Evolutionary conservation across 2,797 vertebrate species (phyloP).

Genomic region (Diceros bicornis): DNA sequence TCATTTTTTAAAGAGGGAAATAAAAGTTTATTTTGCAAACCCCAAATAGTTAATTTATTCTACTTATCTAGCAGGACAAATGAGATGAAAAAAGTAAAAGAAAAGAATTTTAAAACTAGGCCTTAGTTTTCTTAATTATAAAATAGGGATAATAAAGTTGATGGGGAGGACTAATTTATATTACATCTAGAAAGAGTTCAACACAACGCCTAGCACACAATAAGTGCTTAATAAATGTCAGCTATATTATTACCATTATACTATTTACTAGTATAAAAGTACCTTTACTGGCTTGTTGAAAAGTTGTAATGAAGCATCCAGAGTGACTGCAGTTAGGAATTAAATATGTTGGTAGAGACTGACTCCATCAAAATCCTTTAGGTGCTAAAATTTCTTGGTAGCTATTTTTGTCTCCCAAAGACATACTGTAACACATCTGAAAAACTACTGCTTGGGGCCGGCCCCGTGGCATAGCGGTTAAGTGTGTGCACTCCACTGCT

Average conservation of each 20-base stretch:
- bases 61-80: slow-evolving; percentile 24
- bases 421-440: slow-evolving; percentile 23
- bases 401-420: slow-evolving; percentile 8
- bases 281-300: slow-evolving; percentile 53
- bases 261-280: slow-evolving; percentile 32
- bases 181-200: slow-evolving; percentile 36
- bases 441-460: not conserved
- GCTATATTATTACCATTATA: not conserved
- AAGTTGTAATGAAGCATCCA: not conserved
- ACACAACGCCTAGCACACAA: not conserved
- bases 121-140: slow-evolving; percentile 26
- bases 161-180: slow-evolving; percentile 40
- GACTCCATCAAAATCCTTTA: slow-evolving; percentile 8
- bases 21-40: slow-evolving; percentile 56
- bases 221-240: slow-evolving; percentile 27
- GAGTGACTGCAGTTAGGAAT: not conserved
- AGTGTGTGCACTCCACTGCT: too few relatives aligned
- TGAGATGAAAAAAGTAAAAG: not conserved
- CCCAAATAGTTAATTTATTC: slow-evolving; percentile 26
- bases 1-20: slow-evolving; percentile 38
- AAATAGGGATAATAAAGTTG: slow-evolving; percentile 20
- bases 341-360: not conserved
- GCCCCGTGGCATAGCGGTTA: too few relatives aligned
- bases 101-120: slow-evolving; percentile 26
- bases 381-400: slow-evolving; percentile 20